Evolutionary conservation across 2,888 invertebrate genomes (phyloP).

Genomic region (Acanthosepion esculentum): DNA sequence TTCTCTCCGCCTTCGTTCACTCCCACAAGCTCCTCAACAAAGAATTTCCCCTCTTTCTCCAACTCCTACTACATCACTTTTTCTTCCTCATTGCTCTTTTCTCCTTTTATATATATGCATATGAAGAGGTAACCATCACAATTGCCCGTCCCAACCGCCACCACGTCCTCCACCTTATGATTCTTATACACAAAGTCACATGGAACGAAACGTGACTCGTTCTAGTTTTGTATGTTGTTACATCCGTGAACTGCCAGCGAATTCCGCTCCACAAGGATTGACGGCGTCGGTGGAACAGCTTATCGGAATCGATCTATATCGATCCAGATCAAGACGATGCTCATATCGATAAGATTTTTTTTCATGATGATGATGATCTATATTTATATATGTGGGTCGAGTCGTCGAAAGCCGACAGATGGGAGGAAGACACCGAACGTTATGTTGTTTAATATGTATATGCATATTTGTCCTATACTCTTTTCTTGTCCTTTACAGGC

Average conservation of each 20-base stretch:
- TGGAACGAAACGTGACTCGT: not conserved
- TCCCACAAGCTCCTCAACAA: too few species aligned
- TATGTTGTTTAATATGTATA: not conserved
- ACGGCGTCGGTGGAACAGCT: not conserved
- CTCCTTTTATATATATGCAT: not conserved
- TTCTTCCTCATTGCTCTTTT: too few species aligned
- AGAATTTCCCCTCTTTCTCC: too few species aligned
- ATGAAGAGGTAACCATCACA: not conserved
- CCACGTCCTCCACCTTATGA: not conserved
- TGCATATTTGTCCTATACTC: not conserved
- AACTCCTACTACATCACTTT: too few species aligned
- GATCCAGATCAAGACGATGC: slow-evolving; percentile 2
- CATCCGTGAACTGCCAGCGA: not conserved
- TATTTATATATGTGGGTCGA: not conserved
- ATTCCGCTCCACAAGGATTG: not conserved
- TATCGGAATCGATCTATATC: not conserved
- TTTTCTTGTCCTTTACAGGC: not conserved
- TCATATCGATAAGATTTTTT: not conserved
- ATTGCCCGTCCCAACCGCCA: not conserved
- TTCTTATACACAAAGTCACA: not conserved
- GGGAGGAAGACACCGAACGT: not conserved
- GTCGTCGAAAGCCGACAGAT: not conserved
- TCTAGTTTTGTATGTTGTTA: not conserved
- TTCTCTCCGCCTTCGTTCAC: too few species aligned
- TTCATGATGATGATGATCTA: too few species aligned